Percentiles rank a stretch among this genome's conserved stretches.
Conservation (phyloP, 2,797 vertebrate genomes). For the Acestrorhynchus altus region DNA sequence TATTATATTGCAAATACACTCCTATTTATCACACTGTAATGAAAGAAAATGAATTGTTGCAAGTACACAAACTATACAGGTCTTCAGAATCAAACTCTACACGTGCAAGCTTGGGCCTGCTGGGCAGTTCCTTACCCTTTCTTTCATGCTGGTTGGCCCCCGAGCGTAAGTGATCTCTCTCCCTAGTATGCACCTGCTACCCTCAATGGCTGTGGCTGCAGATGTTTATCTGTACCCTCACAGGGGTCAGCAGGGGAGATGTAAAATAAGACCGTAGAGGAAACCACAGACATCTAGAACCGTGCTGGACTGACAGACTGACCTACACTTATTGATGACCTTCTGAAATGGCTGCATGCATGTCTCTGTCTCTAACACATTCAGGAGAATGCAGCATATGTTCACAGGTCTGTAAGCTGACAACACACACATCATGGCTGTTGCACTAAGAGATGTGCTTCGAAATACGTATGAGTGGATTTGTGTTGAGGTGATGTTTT, state of each 20-base stretch:
- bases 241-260: not conserved
- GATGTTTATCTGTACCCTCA: conserved; percentile 8
- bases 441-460: not conserved
- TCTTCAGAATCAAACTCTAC: too few relatives aligned
- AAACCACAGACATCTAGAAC: not conserved
- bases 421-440: not conserved
- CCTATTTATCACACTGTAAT: too few relatives aligned
- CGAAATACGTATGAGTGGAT: not conserved
- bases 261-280: not conserved
- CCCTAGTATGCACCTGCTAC: not conserved
- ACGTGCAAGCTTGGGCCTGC: not conserved
- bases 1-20: too few relatives aligned
- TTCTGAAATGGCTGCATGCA: not conserved
- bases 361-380: not conserved
- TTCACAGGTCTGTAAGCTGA: not conserved
- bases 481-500: conserved; percentile 5
- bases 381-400: not conserved
- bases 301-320: not conserved
- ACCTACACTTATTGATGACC: not conserved
- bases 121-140: conserved; percentile 1
- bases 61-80: too few relatives aligned
- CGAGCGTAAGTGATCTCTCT: not conserved
- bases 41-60: too few relatives aligned
- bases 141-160: conserved; percentile 4
- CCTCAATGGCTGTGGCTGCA: not conserved